Evolutionary conservation across 2,888 invertebrate genomes (phyloP).

Genomic region (Chrysolina haemoptera): DNA sequence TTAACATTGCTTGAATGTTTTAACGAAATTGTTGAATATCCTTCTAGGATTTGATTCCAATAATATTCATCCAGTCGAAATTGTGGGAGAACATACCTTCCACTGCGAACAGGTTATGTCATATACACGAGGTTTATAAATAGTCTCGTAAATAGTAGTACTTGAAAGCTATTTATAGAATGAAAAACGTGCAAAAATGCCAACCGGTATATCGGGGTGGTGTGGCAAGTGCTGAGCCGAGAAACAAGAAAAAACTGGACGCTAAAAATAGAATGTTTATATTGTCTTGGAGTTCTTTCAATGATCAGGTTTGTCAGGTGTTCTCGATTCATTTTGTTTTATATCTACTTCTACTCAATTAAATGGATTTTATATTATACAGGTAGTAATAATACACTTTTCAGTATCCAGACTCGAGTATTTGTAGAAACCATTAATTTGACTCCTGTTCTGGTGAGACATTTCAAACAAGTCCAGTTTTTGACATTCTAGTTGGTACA

Average conservation of each 20-base stretch:
- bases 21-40: background rate
- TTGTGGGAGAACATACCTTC: conserved; percentile 29
- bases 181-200: conserved; percentile 56
- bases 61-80: conserved; percentile 25
- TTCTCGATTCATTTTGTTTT: conserved; percentile 10
- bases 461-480: too few relatives aligned
- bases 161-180: conserved; percentile 61
- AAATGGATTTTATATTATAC: background rate
- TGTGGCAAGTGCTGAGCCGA: conserved; percentile 26
- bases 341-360: conserved; percentile 1
- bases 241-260: conserved; percentile 5
- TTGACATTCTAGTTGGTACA: too few relatives aligned
- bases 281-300: conserved; percentile 41
- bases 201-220: conserved; percentile 60
- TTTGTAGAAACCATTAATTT: too few relatives aligned
- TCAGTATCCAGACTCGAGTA: background rate
- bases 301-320: conserved; percentile 46
- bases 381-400: background rate
- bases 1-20: background rate
- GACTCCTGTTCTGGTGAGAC: too few relatives aligned
- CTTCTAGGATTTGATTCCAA: conserved; percentile 28
- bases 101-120: conserved; percentile 57
- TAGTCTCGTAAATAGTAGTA: conserved; percentile 62
- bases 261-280: conserved; percentile 47
- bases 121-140: conserved; percentile 56